Evolutionary conservation across 2,797 vertebrate species (phyloP).

Genomic region (Ambastaia sidthimunki): DNA sequence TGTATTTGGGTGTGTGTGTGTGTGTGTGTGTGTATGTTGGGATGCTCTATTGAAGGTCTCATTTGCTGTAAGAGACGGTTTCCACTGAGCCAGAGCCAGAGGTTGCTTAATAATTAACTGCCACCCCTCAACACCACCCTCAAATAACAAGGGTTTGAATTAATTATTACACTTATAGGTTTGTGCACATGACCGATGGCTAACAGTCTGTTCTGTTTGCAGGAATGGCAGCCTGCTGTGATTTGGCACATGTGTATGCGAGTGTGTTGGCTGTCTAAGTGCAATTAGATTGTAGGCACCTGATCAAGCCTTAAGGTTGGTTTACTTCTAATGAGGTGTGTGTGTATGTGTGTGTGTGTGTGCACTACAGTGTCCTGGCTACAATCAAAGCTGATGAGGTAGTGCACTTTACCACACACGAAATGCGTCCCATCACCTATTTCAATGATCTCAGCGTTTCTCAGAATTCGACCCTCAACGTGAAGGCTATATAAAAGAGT

Average conservation of each 20-base stretch:
- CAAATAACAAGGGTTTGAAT: conserved; percentile 69
- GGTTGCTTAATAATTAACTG: conserved; percentile 73
- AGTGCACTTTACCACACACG: background rate
- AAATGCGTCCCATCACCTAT: conserved; percentile 15
- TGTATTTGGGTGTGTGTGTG: no score
- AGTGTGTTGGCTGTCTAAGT: conserved; percentile 44
- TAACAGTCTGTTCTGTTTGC: conserved; percentile 68
- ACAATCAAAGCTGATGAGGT: conserved; percentile 12
- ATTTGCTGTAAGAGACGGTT: conserved; percentile 55
- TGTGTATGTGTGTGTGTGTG: conserved; percentile 10
- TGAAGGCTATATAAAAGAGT: conserved; percentile 18
- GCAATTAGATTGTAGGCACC: conserved; percentile 62
- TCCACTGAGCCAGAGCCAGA: conserved; percentile 64
- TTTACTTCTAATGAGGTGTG: conserved; percentile 64
- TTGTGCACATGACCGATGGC: conserved; percentile 50
- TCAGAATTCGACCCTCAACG: conserved; percentile 39
- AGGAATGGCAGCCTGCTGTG: conserved; percentile 65
- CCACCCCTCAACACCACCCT: conserved; percentile 59
- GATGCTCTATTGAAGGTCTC: conserved; percentile 38
- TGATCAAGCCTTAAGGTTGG: conserved; percentile 55
- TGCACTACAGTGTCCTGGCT: background rate
- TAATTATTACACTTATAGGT: conserved; percentile 69
- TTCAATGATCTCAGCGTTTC: conserved; percentile 36
- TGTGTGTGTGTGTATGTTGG: conserved; percentile 42
- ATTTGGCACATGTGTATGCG: conserved; percentile 58